Evolutionary conservation across 1,140 invertebrate species (phyloP).

Genomic region (Drosophila guanche): DNA sequence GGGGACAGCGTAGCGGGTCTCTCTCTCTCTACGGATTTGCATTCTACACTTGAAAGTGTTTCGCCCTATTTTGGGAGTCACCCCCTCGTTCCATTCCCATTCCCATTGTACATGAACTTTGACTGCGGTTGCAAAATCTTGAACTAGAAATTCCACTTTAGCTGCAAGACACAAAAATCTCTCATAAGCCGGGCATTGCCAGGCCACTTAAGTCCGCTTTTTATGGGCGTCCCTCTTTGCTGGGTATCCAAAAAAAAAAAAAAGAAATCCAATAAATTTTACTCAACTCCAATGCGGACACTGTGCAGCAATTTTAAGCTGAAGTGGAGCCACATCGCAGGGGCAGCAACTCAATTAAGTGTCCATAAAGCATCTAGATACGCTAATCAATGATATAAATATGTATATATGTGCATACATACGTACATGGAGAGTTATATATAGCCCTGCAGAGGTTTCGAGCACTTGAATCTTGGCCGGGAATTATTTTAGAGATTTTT

Average conservation of each 20-base stretch:
- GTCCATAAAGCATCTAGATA: slow-evolving; percentile 79
- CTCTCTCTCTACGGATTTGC: slow-evolving; percentile 51
- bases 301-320: slow-evolving; percentile 37
- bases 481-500: slow-evolving; percentile 52
- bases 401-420: slow-evolving; percentile 4
- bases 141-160: slow-evolving; percentile 77
- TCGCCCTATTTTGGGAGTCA: slow-evolving; percentile 53
- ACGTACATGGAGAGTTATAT: slow-evolving; percentile 4
- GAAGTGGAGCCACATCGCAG: slow-evolving; percentile 43
- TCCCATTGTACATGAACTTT: slow-evolving; percentile 57
- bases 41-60: slow-evolving; percentile 72
- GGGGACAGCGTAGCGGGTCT: slow-evolving; percentile 34
- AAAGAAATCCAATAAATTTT: slow-evolving; percentile 76
- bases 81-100: slow-evolving; percentile 17
- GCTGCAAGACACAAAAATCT: slow-evolving; percentile 32
- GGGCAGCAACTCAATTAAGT: slow-evolving; percentile 76
- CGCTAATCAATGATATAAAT: slow-evolving; percentile 75
- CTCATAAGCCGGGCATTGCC: slow-evolving; percentile 36
- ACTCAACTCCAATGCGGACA: slow-evolving; percentile 57
- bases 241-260: slow-evolving; percentile 24
- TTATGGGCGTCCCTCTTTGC: slow-evolving; percentile 57
- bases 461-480: slow-evolving; percentile 21
- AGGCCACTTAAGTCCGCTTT: slow-evolving; percentile 76
- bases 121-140: slow-evolving; percentile 54
- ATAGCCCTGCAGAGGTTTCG: slow-evolving; percentile 15